Evolutionary conservation across 2,888 invertebrate genomes (phyloP).

Genomic region (Conus canariensis): DNA sequence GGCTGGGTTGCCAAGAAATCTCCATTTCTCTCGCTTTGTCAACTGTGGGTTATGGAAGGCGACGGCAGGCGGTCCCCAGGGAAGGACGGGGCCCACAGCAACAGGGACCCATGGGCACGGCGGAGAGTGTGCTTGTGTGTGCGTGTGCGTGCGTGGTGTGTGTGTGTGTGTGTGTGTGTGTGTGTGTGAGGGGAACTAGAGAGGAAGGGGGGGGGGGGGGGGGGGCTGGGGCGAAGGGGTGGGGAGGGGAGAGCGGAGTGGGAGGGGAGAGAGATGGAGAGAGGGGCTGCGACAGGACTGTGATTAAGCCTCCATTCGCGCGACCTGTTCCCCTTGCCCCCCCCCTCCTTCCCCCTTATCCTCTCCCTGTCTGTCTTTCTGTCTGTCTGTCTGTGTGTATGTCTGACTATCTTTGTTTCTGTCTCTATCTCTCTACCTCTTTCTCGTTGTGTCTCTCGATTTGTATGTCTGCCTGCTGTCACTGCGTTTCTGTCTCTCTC

Average conservation of each 20-base stretch:
- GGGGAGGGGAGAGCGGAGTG: too few species aligned
- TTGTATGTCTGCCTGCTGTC: too few species aligned
- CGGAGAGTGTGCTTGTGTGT: too few species aligned
- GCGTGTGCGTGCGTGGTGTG: too few species aligned
- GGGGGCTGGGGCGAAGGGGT: too few species aligned
- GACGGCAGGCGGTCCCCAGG: not conserved
- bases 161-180: too few species aligned
- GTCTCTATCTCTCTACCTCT: not conserved
- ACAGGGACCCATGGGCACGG: not conserved
- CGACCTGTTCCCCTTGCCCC: not conserved
- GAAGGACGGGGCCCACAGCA: not conserved
- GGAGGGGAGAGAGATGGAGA: not conserved
- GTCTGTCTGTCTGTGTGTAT: too few species aligned
- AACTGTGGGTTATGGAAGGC: not conserved
- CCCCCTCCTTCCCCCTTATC: not conserved
- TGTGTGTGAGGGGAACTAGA: too few species aligned
- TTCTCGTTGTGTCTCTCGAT: not conserved
- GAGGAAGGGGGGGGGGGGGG: too few species aligned
- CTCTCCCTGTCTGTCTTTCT: not conserved
- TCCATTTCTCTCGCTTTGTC: not conserved
- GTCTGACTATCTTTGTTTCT: not conserved
- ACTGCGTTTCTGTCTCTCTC: not conserved
- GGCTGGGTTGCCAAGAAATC: not conserved
- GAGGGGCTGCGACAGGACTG: not conserved
- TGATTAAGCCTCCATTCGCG: conserved; percentile 2